These are phyloP conservation scores for Cyclophora punctaria DNA, from an alignment of 2,888 invertebrate genomes.

Conservation along the genomic window DNA sequence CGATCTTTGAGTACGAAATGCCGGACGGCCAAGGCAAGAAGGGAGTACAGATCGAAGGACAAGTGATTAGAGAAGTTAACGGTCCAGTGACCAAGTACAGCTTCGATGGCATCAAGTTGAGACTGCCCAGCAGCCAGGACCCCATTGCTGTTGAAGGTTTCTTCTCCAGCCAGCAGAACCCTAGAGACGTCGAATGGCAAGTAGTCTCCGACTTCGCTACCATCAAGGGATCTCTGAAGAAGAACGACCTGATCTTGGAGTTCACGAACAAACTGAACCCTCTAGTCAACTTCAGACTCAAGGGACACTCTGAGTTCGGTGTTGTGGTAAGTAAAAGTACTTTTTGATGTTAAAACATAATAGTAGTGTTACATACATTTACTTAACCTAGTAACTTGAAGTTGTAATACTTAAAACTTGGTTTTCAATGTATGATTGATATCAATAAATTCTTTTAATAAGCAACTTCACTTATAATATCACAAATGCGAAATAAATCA, in stretches of 20 bases:
- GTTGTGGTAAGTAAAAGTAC: slow-evolving; percentile 41
- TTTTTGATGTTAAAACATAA: too few species aligned
- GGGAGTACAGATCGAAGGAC: slow-evolving; percentile 70
- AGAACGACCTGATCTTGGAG: slow-evolving; percentile 58
- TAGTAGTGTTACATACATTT: neutral
- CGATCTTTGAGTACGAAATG: slow-evolving; percentile 79
- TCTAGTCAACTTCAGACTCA: slow-evolving; percentile 74
- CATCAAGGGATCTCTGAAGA: slow-evolving; percentile 58
- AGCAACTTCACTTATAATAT: too few species aligned
- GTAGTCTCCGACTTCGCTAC: slow-evolving; percentile 68
- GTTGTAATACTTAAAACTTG: too few species aligned
- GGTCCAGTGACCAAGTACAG: slow-evolving; percentile 66
- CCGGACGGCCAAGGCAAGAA: slow-evolving; percentile 68
- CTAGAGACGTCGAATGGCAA: slow-evolving; percentile 57
- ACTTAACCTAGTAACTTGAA: too few species aligned
- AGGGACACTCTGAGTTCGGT: slow-evolving; percentile 68
- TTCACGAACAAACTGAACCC: slow-evolving; percentile 77
- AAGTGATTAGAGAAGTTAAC: slow-evolving; percentile 43
- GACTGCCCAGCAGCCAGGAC: slow-evolving; percentile 48
- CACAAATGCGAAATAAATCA: too few species aligned
- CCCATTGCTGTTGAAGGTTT: slow-evolving; percentile 69
- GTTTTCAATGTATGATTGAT: too few species aligned
- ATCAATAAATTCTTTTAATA: too few species aligned
- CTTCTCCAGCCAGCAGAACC: slow-evolving; percentile 39
- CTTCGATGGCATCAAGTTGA: slow-evolving; percentile 74